Evolutionary conservation across 2,797 vertebrate genomes (phyloP).

Genomic region (Psittacula echo): DNA sequence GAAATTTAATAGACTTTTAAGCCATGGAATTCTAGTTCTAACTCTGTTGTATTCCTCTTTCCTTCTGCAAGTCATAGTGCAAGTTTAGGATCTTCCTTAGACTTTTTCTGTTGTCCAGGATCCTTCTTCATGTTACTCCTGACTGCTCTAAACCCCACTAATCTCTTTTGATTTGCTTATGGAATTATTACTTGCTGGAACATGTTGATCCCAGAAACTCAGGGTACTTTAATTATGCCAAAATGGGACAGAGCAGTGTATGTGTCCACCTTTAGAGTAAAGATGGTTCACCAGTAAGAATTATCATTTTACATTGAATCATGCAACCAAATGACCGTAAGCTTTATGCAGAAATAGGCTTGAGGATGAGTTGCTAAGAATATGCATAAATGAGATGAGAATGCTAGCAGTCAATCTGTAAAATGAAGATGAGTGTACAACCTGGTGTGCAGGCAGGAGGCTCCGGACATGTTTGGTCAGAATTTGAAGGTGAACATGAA

Average conservation of each 20-base stretch:
- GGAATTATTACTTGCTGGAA: neutral
- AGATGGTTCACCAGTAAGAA: neutral
- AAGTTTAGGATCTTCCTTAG: neutral
- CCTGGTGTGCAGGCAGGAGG: neutral
- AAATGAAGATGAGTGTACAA: neutral
- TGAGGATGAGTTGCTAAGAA: neutral
- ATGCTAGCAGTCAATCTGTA: neutral
- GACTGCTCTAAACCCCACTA: neutral
- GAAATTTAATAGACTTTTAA: neutral
- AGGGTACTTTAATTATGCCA: neutral
- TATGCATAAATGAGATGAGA: neutral
- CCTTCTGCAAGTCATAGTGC: neutral
- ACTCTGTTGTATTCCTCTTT: neutral
- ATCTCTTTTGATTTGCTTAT: neutral
- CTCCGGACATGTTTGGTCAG: neutral
- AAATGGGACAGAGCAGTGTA: neutral
- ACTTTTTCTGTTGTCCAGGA: neutral
- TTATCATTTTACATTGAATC: neutral
- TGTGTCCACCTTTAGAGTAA: fast-evolving
- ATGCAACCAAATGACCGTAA: neutral
- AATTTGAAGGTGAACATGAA: neutral
- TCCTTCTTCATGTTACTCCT: neutral
- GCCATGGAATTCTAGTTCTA: neutral
- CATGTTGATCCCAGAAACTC: neutral
- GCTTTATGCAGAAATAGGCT: neutral